Percentiles rank a stretch among this genome's conserved stretches.
Conservation (phyloP, 2,888 invertebrate genomes). For the Ectemnius continuus region DNA sequence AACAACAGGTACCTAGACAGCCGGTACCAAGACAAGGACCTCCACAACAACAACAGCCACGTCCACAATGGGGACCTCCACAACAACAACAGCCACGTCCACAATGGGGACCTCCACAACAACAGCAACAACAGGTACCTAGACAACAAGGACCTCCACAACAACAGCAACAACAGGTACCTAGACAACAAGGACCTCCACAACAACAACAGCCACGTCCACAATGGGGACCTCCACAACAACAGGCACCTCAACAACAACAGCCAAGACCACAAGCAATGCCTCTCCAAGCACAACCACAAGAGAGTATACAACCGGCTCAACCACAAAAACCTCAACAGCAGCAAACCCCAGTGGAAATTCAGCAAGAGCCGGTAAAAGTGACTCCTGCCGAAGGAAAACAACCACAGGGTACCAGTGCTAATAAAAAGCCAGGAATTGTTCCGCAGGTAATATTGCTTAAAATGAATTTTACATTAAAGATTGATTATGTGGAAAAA, state of each 20-base stretch:
- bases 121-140: constrained; percentile 8
- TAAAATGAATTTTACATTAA: no score
- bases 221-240: constrained; percentile 19
- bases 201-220: constrained; percentile 4
- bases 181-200: constrained; percentile 17
- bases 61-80: constrained; percentile 12
- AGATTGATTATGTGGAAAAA: no score
- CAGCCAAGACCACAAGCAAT: no score
- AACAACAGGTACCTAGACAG: no score
- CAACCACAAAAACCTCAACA: background rate
- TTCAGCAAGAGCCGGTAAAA: background rate
- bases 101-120: constrained; percentile 6
- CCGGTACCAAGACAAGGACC: no score
- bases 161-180: constrained; percentile 14
- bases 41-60: constrained; percentile 12
- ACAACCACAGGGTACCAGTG: background rate
- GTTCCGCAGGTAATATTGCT: no score
- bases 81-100: constrained; percentile 15
- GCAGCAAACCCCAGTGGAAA: background rate
- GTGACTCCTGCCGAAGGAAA: background rate
- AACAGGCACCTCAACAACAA: constrained; percentile 15
- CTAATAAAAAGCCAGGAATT: background rate
- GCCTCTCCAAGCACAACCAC: no score
- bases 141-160: constrained; percentile 10
- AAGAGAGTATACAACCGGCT: constrained; percentile 8